Evolutionary conservation across 2,113 vertebrate species (phyloP).

Genomic region (Zapus hudsonius): DNA sequence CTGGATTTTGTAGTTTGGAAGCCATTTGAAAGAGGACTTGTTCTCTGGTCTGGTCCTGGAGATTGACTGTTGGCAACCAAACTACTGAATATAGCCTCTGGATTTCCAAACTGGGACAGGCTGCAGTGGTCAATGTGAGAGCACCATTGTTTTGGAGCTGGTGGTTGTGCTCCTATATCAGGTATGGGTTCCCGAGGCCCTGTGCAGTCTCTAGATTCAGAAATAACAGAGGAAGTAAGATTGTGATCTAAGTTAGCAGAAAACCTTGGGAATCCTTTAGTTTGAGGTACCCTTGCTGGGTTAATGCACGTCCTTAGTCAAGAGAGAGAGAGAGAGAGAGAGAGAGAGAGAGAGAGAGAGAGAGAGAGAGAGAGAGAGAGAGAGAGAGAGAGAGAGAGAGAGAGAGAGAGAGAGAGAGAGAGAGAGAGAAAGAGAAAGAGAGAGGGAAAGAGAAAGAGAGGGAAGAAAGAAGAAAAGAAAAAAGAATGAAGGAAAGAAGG

Average conservation of each 20-base stretch:
- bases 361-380: background rate
- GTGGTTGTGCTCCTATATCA: background rate
- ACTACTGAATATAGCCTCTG: background rate
- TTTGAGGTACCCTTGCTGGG: background rate
- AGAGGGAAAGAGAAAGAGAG: too few relatives aligned
- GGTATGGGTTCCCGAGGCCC: background rate
- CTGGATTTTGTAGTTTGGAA: slow-evolving; percentile 11
- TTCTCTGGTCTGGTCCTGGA: background rate
- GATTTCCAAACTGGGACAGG: background rate
- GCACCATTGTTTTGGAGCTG: background rate
- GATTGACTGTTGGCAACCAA: background rate
- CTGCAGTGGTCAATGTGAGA: background rate
- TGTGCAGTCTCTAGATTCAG: background rate
- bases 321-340: background rate
- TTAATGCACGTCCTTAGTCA: slow-evolving; percentile 30
- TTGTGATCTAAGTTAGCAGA: background rate
- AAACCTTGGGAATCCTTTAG: background rate
- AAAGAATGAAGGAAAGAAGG: too few relatives aligned
- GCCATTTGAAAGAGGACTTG: background rate
- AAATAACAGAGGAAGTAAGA: background rate
- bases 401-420: background rate
- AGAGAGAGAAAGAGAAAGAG: background rate
- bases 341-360: background rate
- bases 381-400: background rate
- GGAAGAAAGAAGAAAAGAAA: too few relatives aligned